Percentiles rank a stretch among this genome's conserved stretches.
phyloP scores from a whole-genome alignment of 2,888 invertebrate species.

The Flabesymbios commensalis region DNA sequence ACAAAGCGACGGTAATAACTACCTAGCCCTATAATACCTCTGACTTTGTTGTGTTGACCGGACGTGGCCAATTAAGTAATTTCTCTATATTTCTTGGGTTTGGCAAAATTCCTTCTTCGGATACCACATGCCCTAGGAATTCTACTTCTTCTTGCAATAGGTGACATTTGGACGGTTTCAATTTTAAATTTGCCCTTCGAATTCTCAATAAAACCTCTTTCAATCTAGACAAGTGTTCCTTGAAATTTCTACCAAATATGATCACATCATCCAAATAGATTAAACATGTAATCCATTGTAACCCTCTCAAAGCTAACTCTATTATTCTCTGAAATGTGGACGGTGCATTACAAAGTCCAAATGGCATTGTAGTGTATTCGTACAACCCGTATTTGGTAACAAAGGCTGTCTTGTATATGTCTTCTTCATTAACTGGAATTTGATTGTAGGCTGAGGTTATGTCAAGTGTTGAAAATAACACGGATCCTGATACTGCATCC shows the following conservation, averaged over 20 bases:
- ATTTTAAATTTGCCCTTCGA: slow-evolving; percentile 7
- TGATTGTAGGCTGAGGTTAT: neutral
- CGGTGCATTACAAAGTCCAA: slow-evolving; percentile 6
- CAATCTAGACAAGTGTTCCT: slow-evolving; percentile 28
- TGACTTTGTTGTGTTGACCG: slow-evolving; percentile 17
- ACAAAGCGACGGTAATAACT: slow-evolving; percentile 29
- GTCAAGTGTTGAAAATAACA: neutral
- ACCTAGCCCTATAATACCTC: slow-evolving; percentile 30
- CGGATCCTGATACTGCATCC: neutral
- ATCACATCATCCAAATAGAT: slow-evolving; percentile 12
- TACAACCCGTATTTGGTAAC: neutral
- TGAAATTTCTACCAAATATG: neutral
- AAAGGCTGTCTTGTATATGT: neutral
- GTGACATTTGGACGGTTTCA: slow-evolving; percentile 24
- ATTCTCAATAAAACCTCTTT: slow-evolving; percentile 24
- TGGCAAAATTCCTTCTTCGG: neutral
- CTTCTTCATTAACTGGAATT: neutral
- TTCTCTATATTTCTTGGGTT: neutral
- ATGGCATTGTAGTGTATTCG: neutral
- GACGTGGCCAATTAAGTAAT: neutral
- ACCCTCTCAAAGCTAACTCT: neutral
- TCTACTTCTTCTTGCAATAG: slow-evolving; percentile 19
- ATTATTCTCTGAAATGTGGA: slow-evolving; percentile 2
- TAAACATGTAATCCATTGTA: neutral
- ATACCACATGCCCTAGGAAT: slow-evolving; percentile 22